Evolutionary conservation across 2,113 vertebrate genomes (phyloP), one percentile per base, ranked within the genome.

Genomic region (Acanthochromis polyacanthus): DNA sequence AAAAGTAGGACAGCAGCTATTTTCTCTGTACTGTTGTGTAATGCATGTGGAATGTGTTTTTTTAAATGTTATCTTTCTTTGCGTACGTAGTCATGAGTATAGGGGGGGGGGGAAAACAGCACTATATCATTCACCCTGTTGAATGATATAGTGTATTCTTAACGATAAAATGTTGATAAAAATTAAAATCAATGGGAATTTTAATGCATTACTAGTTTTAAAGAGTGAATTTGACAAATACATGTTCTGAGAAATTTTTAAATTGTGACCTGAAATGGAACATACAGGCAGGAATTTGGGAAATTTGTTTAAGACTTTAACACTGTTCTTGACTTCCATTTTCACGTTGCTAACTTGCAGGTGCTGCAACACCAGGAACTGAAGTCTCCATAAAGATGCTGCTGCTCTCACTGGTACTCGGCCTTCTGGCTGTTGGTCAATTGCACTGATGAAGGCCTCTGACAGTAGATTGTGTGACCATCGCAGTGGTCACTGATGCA

Each of bases 321-420:
- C 9, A 25, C 0, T n/a, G 22, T 50, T 5, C 53, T 48, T 68
- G 16, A 32, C 66, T 64, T 63, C 6, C 9, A 38, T 25, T 57
- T 20, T 22, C 22, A 9, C n/a, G 28, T 16, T 40, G 5, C 11
- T 9, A 1, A n/a, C 20, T 59, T 1, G 1, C 4, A 0, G 1
- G 23, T 19, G n/a, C 6, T 25, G 22, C 69, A 79, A 70, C 77
- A 9, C 2, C 57, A 28, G 61, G 50, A 65, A 16, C 14, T 46
- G 38, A 68, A 69, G 32, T 23, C 38, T 77, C 45, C 38, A 17
- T 67, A 9, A 70, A 46, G 67, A 62, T 15, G 0, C 52, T 86
- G 20, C 64, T 92, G 28, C 56, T 91, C 8, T 69, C 20, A 0
- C 51, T 89, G 10, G 25, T 10, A 3, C 20, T 93, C 3, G 32